phyloP scores from a whole-genome alignment of 2,113 vertebrate genomes.

The Anthoscopus minutus region DNA sequence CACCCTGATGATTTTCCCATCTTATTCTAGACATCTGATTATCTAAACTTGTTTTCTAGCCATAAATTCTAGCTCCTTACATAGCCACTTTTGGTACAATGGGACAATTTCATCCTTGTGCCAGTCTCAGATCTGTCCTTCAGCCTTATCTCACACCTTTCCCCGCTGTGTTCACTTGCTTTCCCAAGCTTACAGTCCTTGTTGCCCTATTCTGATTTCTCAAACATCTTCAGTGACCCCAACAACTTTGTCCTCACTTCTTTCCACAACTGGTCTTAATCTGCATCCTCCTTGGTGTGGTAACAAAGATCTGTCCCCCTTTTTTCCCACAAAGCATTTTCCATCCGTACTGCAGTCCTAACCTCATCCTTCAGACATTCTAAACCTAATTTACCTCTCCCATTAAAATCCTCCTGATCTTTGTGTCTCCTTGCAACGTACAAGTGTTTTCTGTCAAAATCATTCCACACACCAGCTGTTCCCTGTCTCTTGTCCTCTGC shows the following conservation, averaged over 20 bases:
- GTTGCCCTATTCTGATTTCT: not conserved
- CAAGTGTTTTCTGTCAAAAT: not conserved
- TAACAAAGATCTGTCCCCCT: not conserved
- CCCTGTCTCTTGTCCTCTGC: not conserved
- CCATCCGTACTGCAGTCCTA: not conserved
- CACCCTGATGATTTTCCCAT: not conserved
- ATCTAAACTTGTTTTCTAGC: not conserved
- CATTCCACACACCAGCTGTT: not conserved
- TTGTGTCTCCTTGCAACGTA: not conserved
- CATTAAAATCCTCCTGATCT: not conserved
- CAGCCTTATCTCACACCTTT: not conserved
- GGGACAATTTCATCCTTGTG: accelerated
- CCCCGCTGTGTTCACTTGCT: not conserved
- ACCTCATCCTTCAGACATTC: not conserved
- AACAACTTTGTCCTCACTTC: not conserved
- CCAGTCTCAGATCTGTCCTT: not conserved
- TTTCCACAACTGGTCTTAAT: not conserved
- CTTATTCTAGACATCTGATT: not conserved
- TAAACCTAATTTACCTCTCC: not conserved
- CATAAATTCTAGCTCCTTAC: not conserved
- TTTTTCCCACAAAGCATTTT: not conserved
- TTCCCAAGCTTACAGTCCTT: not conserved
- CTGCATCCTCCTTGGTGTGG: not conserved
- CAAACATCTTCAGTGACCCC: not conserved
- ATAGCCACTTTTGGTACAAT: not conserved